Evolutionary conservation across 2,797 vertebrate genomes (phyloP), one percentile per base, ranked within the genome.

Genomic region (Odontamblyopus lacepedii): DNA sequence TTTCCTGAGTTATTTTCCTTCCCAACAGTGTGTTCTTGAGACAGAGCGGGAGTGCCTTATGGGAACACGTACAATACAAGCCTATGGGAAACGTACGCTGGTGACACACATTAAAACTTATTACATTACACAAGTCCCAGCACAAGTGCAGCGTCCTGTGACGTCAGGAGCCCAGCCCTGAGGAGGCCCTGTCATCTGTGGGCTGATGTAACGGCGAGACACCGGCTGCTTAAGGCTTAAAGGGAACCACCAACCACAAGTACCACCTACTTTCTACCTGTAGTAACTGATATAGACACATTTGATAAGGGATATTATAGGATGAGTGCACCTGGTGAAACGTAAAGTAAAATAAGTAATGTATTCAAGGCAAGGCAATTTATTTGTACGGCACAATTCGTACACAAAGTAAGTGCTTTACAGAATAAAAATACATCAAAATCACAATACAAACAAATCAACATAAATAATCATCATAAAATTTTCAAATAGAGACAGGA

Each of bases 61-160:
- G 12, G 16, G 44, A 66, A 50, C 44, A 66, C 7, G 15, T 15
- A 13, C n/a, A 38, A n/a, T 13, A 63, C 41, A 63, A 13, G 32
- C n/a, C 13, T 29, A 6, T 12, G 23, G 38, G 23, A 65, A 26
- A 65, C 4, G 3, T 30, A 66, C n/a, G 16, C 23, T 16, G 7
- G 41, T 66, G 23, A 66, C 63, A 66, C 63, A 63, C 62, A 44
- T 63, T 23, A 12, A 44, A 13, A 63, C 19, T 41, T n/a, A 63
- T 41, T 11, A 35, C 30, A 26, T 63, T 63, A 13, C 62, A n/a
- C 62, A 63, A 63, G 16, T 62, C 7, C 1, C 2, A 19, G 18
- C 8, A 2, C 30, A 35, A 61, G 29, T 7, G 13, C 19, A 38
- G 18, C 13, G 32, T 38, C 61, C 41, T 6, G 35, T 63, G 63